Conservation (phyloP, 2,797 vertebrate genomes). For the Eidolon dupreanum region DNA sequence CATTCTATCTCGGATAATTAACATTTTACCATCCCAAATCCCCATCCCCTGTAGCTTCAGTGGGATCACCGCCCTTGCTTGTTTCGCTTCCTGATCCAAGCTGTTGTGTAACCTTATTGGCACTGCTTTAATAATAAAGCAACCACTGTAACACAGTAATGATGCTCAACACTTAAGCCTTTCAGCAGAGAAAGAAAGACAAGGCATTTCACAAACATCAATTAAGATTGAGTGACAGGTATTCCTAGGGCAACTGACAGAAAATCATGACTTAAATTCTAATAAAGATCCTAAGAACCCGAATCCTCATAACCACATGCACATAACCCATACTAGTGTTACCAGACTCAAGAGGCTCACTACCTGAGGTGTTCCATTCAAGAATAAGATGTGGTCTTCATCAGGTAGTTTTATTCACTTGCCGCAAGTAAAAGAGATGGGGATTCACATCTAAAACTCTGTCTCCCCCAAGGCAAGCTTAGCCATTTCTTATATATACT, state of each 20-base stretch:
- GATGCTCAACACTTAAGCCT: constrained; percentile 42
- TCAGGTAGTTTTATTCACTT: no score
- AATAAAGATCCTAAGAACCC: not conserved
- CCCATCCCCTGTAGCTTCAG: constrained; percentile 51
- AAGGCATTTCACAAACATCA: constrained; percentile 61
- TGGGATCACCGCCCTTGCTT: constrained; percentile 49
- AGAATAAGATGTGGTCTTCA: no score
- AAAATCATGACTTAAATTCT: not conserved
- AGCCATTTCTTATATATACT: no score
- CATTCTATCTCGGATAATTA: constrained; percentile 48
- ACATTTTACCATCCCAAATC: constrained; percentile 65
- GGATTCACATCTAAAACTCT: no score
- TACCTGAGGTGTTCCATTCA: no score
- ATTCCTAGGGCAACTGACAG: constrained; percentile 43
- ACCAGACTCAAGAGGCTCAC: no score
- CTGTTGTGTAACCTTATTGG: constrained; percentile 70
- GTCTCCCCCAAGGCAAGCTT: no score
- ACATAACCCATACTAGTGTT: not conserved
- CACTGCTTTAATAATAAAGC: constrained; percentile 66
- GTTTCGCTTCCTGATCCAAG: constrained; percentile 49
- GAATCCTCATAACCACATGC: not conserved
- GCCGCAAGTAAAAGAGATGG: no score
- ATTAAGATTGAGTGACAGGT: constrained; percentile 55
- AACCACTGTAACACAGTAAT: constrained; percentile 53
- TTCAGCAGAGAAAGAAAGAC: constrained; percentile 63